These are phyloP conservation scores for Heliconius ismenius DNA, from an alignment of 2,888 invertebrate species.

Conservation along the genomic window DNA sequence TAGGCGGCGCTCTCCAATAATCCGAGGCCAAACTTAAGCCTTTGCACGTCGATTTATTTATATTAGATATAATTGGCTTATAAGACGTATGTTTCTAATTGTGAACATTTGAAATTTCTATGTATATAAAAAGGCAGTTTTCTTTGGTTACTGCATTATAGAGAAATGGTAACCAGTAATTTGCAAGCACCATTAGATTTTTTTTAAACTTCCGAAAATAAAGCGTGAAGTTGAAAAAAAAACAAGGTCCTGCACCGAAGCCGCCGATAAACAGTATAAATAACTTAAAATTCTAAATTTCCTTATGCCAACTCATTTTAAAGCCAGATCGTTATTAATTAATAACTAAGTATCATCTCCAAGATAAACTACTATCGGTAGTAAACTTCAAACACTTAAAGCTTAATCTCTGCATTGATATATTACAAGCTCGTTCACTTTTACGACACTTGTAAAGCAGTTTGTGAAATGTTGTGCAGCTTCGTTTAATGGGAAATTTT, in stretches of 20 bases:
- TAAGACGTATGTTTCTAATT: not conserved
- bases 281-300: not conserved
- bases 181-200: too few relatives aligned
- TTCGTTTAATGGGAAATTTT: not conserved
- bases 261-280: too few relatives aligned
- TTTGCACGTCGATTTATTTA: not conserved
- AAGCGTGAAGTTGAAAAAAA: too few relatives aligned
- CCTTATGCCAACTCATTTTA: not conserved
- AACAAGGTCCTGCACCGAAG: too few relatives aligned
- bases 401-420: conserved; percentile 27
- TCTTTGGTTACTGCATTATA: not conserved
- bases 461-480: conserved; percentile 23
- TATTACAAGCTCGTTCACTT: conserved; percentile 23
- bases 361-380: conserved; percentile 22
- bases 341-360: conserved; percentile 24
- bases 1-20: conserved; percentile 10
- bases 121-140: not conserved
- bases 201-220: too few relatives aligned
- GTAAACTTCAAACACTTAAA: conserved; percentile 23
- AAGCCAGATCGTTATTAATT: conserved; percentile 18
- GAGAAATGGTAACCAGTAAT: too few relatives aligned
- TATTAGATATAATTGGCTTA: not conserved
- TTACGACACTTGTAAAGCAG: conserved; percentile 23
- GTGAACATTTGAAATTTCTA: not conserved
- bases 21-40: conserved; percentile 9